Evolutionary conservation across 1,140 invertebrate species (phyloP).

Genomic region (Telenomus remus): DNA sequence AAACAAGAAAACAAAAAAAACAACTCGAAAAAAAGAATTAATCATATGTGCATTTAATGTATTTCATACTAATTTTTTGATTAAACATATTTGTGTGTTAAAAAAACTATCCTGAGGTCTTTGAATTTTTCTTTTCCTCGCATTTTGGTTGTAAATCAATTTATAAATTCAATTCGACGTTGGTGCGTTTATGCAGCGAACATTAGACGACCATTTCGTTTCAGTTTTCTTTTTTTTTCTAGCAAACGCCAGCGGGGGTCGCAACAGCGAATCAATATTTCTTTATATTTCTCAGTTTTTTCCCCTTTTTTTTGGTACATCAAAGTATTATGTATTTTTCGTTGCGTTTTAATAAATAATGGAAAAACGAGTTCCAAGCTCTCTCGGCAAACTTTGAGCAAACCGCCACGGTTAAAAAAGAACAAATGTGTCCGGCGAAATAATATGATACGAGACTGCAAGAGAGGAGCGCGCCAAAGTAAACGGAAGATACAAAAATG

Average conservation of each 20-base stretch:
- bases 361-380: slow-evolving; percentile 4
- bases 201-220: background rate
- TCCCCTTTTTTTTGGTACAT: background rate
- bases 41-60: slow-evolving; percentile 76
- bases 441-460: slow-evolving; percentile 19
- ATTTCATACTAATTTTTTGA: slow-evolving; percentile 76
- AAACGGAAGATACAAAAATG: slow-evolving; percentile 23
- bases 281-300: slow-evolving; percentile 1
- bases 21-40: slow-evolving; percentile 68
- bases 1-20: slow-evolving; percentile 56
- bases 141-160: background rate
- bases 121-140: slow-evolving; percentile 1
- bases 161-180: too few species aligned
- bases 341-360: slow-evolving; percentile 13
- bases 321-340: slow-evolving; percentile 7
- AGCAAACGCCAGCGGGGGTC: too few species aligned
- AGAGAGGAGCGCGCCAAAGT: slow-evolving; percentile 16
- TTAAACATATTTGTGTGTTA: slow-evolving; percentile 76
- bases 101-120: slow-evolving; percentile 41
- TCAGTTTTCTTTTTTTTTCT: background rate
- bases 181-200: background rate
- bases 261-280: slow-evolving; percentile 1
- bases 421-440: slow-evolving; percentile 13
- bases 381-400: background rate
- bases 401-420: slow-evolving; percentile 12